Percentiles rank a stretch among this genome's conserved stretches.
phyloP scores from a whole-genome alignment of 2,797 vertebrate species.

The Cuculus canorus region DNA sequence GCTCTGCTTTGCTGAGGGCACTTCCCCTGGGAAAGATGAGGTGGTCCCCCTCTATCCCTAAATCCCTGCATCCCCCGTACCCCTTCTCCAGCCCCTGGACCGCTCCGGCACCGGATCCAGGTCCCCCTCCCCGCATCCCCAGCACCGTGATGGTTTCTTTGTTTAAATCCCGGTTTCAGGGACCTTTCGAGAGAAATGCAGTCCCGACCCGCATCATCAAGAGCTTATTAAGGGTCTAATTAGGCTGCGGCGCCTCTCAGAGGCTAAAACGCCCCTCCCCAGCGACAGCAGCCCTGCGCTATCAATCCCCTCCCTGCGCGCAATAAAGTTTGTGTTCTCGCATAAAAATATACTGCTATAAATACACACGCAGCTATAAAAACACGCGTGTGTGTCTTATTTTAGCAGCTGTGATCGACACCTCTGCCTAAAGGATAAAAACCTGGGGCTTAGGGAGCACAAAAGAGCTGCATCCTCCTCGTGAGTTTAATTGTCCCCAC shows the following conservation, averaged over 20 bases:
- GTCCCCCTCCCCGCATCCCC: not conserved
- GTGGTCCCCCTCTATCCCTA: not conserved
- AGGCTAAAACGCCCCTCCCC: not conserved
- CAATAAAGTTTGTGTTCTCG: not conserved
- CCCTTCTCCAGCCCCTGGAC: not conserved
- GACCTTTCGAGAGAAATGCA: not conserved
- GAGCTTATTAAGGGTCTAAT: constrained; percentile 39
- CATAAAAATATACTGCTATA: not conserved
- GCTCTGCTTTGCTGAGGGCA: not conserved
- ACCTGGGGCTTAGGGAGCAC: not conserved
- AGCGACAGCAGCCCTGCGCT: not conserved
- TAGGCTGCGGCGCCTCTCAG: not conserved
- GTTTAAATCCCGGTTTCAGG: not conserved
- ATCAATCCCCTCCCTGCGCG: not conserved
- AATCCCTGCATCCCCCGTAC: too few species aligned
- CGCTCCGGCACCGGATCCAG: not conserved
- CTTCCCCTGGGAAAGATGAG: not conserved
- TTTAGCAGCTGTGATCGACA: not conserved
- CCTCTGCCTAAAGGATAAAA: not conserved
- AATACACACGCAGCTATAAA: accelerated
- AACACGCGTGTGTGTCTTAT: accelerated
- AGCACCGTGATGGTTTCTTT: not conserved
- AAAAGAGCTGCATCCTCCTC: not conserved
- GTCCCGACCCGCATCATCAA: constrained; percentile 17
- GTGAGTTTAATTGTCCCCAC: not conserved